Base-by-base conservation (phyloP, 2,113 vertebrate species). In the Syrmaticus mikado region DNA sequence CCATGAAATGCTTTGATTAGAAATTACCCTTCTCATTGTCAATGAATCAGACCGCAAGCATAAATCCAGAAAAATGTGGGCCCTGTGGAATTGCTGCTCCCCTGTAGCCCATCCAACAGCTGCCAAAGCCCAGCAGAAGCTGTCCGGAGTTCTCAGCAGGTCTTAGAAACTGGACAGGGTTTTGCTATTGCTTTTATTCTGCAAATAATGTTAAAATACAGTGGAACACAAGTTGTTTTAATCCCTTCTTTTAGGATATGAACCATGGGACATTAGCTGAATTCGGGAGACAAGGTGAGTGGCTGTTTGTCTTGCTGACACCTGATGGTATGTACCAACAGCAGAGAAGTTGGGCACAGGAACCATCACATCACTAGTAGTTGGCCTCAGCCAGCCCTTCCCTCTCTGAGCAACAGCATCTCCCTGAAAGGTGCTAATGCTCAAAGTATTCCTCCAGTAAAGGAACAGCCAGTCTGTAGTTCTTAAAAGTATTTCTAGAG, bases 251-350 rank as follows among this genome's bases (percentile, higher is more conserved):
- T 61, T 71, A 99, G 98, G 98, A 98, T 93, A 87, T 94, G 12
- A 97, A 95, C 11, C 96, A 61, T 58, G 98, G 98, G 43, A 97
- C 97, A 1, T 75, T 99, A 48, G 97, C 98, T 87, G 99, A 99
- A 65, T 94, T 99, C 34, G 98, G 99, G 92, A 98, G 95, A n/a
- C 94, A 99, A 98, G 98, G 99, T 99, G 82, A 97, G 96, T 48
- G 90, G 2, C 73, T 65, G 36, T n/a, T 12, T 28, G 38, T 73
- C 25, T 34, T 10, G 41, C 43, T 55, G 75, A 8, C 1, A 1
- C 24, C 22, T 6, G 50, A 24, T 36, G 12, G 61, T 0, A 2
- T 2, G 20, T 27, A 4, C 25, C 25, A 3, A 6, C 60, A 12
- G 41, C 24, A 65, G 52, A 24, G 53, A 13, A 11, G 16, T 48